Base-by-base conservation (phyloP, 2,797 vertebrate species). In the Iguana delicatissima region DNA sequence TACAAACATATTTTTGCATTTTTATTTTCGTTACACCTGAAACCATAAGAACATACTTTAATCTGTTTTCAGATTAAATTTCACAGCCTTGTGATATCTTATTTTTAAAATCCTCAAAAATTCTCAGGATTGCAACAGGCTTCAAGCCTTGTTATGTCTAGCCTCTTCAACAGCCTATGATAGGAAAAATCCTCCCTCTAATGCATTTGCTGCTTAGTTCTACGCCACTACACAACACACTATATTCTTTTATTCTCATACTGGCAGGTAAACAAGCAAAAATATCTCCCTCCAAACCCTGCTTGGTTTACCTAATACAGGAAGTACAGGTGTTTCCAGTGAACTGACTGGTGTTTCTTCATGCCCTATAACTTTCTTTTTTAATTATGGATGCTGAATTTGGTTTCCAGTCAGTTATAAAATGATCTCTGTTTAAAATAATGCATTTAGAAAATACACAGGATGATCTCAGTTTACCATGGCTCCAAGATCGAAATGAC, bases 401-500 rank as follows among this genome's bases (percentile, higher is more conserved):
- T 26, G 46, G 79, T 38, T 82, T 88, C n/a, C 29, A 59, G 26
- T 29, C 64, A 73, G 52, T 82, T 74, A 73, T 59, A 73, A 88
- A n/a, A 57, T 57, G 13, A 82, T 57, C 81, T 79, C 12, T 35
- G 20, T 80, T 67, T 64, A 22, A 38, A 69, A 42, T n/a, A 84
- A 88, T 13, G 79, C 79, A 55, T 88, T 88, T 42, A 69, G 80
- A 57, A 88, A 73, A 38, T 38, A 62, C 12, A 67, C 62, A 82
- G 67, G 50, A 73, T 50, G 52, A 82, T 73, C 80, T 89, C 52
- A 88, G 35, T 81, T 89, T 89, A 83, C 35, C 67, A 87, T 74
- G 26, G 57, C 42, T 42, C 38, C 52, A 73, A 80, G 72, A 35
- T 14, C 35, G n/a, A 86, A 87, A 79, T 42, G 76, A 62, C 18